Percentiles rank a stretch among this genome's conserved stretches.
These are phyloP conservation scores for Tridacna crocea DNA, from an alignment of 2,888 invertebrate species.

Conservation along the genomic window DNA sequence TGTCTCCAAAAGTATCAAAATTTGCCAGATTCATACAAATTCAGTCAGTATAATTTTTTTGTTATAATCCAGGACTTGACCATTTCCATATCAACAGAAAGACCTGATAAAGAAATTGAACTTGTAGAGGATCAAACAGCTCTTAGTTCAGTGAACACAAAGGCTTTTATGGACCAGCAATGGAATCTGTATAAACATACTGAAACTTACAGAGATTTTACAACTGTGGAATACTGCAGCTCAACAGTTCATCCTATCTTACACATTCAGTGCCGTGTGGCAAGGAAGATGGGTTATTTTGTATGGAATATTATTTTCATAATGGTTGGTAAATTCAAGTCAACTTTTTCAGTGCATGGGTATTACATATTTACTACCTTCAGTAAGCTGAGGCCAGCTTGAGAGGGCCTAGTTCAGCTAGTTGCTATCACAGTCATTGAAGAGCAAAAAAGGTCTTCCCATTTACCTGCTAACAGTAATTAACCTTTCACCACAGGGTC, in stretches of 20 bases:
- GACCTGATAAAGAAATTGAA: slow-evolving; percentile 68
- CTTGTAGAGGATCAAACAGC: slow-evolving; percentile 70
- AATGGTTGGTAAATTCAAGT: slow-evolving; percentile 61
- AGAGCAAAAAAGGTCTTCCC: no score
- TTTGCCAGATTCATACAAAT: no score
- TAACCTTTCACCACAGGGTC: no score
- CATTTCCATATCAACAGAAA: slow-evolving; percentile 70
- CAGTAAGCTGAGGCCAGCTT: no score
- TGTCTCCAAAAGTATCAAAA: no score
- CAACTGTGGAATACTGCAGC: slow-evolving; percentile 71
- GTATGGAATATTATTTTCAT: slow-evolving; percentile 79
- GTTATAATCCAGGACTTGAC: slow-evolving; percentile 68
- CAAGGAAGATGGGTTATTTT: slow-evolving; percentile 75
- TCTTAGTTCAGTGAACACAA: slow-evolving; percentile 71
- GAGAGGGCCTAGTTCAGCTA: no score
- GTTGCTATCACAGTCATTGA: no score
- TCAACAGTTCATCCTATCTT: slow-evolving; percentile 74
- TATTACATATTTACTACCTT: no score
- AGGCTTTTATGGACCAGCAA: slow-evolving; percentile 73
- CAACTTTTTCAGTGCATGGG: no score
- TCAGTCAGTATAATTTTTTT: no score
- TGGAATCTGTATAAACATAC: slow-evolving; percentile 76
- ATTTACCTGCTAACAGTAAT: no score
- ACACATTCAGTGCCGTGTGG: slow-evolving; percentile 70
- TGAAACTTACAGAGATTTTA: slow-evolving; percentile 68